phyloP scores from a whole-genome alignment of 2,113 vertebrate genomes.

The Triplophysa siluroides region DNA sequence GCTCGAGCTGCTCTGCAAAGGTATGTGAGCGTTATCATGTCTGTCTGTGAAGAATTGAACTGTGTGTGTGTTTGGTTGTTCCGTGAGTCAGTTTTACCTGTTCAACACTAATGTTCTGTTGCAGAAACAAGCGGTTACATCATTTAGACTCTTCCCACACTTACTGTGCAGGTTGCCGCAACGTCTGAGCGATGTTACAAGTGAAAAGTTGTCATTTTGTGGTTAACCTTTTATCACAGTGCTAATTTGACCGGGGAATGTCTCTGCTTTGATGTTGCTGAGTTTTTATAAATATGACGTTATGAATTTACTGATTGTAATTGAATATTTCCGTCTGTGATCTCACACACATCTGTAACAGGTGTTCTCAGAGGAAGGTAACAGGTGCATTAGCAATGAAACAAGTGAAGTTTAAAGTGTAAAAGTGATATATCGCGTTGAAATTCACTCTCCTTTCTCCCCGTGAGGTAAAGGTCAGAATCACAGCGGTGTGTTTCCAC shows the following conservation, averaged over 20 bases:
- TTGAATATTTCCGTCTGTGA: not conserved
- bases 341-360: not conserved
- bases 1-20: conserved; percentile 7
- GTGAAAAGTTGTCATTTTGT: not conserved
- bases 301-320: not conserved
- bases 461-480: conserved; percentile 36
- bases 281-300: not conserved
- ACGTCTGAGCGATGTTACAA: not conserved
- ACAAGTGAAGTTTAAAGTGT: not conserved
- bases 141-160: not conserved
- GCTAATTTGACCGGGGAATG: not conserved
- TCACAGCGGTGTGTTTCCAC: conserved; percentile 12
- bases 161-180: not conserved
- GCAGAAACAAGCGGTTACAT: not conserved
- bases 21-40: conserved; percentile 16
- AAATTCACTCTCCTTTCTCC: not conserved
- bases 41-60: not conserved
- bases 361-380: not conserved
- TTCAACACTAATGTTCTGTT: not conserved
- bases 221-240: not conserved
- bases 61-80: not conserved
- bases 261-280: not conserved
- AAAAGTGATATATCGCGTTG: not conserved
- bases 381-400: not conserved
- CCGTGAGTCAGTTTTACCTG: not conserved